Base-by-base conservation (phyloP, 2,797 vertebrate genomes). In the Halcyon badia region DNA sequence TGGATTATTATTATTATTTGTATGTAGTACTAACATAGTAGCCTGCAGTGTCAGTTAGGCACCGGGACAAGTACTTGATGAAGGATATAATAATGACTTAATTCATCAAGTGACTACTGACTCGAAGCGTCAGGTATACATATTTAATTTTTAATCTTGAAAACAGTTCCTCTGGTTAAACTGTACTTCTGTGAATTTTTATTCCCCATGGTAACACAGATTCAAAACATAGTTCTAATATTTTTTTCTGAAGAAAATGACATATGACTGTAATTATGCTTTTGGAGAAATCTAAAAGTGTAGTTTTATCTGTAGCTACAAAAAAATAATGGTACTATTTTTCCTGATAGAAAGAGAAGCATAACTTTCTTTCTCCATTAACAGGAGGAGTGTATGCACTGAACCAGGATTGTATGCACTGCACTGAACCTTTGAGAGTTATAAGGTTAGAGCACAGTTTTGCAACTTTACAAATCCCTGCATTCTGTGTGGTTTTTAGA, bases 391-490 rank as follows among this genome's bases (percentile, higher is more conserved):
- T 57, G 56, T 33, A 57, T 33, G 56, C n/a, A 57, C 58, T 65
- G 68, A 73, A 87, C 86, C 41, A 73, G 83, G 52, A 72, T 25
- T 33, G 7, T 39, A 7, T 15, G 60, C 37, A 30, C 73, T 39
- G 60, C 46, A 44, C 68, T 78, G 66, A 76, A 68, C 56, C 19
- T 77, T 3, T 12, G 52, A 83, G 54, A 48, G 61, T 83, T 81
- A 31, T 10, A 85, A 83, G 61, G 81, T 75, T 51, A 89, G 60
- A 78, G 68, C 82, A 93, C 22, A 54, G n/a, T 52, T 91, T 21
- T 87, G 73, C 31, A 92, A 69, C 48, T 82, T 89, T 72, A 93
- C 77, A 89, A 86, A 88, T 70, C 60, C 68, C 48, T 76, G 60
- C 46, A 19, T 86, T 88, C 92, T 79, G 13, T 52, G 49, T 52